phyloP scores from a whole-genome alignment of 2,888 invertebrate genomes.

The Agriotes lineatus region DNA sequence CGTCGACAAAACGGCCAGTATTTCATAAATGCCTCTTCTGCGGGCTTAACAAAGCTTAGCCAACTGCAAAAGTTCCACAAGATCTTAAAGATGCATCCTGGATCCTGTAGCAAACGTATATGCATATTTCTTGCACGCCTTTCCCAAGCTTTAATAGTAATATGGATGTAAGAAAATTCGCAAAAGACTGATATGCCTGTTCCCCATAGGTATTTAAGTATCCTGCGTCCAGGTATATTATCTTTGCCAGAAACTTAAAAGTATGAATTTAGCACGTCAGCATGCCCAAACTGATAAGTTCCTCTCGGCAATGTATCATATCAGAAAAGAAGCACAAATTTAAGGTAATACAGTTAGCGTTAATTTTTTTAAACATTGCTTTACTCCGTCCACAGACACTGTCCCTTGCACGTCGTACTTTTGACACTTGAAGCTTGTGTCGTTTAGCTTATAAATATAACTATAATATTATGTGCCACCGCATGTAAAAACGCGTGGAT shows the following conservation, averaged over 20 bases:
- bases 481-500: background rate
- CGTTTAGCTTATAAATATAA: slow-evolving; percentile 12
- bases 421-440: slow-evolving; percentile 5
- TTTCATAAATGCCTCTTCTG: background rate
- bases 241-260: background rate
- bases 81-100: slow-evolving; percentile 39
- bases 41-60: background rate
- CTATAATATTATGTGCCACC: slow-evolving; percentile 15
- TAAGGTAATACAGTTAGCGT: slow-evolving; percentile 13
- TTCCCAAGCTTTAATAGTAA: slow-evolving; percentile 51
- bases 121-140: slow-evolving; percentile 47
- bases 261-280: no score
- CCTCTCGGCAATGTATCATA: slow-evolving; percentile 23
- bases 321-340: slow-evolving; percentile 36
- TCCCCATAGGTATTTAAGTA: slow-evolving; percentile 14
- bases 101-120: slow-evolving; percentile 44
- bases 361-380: slow-evolving; percentile 28
- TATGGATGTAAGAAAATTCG: slow-evolving; percentile 30
- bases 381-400: slow-evolving; percentile 41
- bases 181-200: slow-evolving; percentile 47
- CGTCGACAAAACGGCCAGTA: slow-evolving; percentile 8
- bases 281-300: slow-evolving; percentile 13
- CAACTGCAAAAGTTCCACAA: background rate
- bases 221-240: slow-evolving; percentile 6
- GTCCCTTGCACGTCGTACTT: slow-evolving; percentile 29